Evolutionary conservation across 2,888 invertebrate genomes (phyloP).

Genomic region (Troglohyphantes excavatus): DNA sequence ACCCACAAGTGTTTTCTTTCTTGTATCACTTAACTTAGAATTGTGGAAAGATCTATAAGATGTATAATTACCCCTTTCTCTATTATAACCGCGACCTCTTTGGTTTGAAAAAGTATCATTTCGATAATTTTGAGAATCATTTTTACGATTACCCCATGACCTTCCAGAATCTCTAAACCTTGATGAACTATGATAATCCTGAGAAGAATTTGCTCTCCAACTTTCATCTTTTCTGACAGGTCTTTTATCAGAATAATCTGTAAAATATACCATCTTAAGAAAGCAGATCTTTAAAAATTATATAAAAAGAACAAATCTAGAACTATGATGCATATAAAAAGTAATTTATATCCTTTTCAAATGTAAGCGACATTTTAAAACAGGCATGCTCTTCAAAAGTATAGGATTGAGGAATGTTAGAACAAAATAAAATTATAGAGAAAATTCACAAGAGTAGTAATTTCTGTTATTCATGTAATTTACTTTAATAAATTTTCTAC

Average conservation of each 20-base stretch:
- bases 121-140: neutral
- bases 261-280: neutral
- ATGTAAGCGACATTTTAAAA: too few relatives aligned
- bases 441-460: too few relatives aligned
- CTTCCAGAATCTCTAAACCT: constrained; percentile 5
- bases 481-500: too few relatives aligned
- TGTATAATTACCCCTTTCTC: neutral
- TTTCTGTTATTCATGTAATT: too few relatives aligned
- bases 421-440: too few relatives aligned
- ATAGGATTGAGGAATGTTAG: too few relatives aligned
- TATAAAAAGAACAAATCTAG: too few relatives aligned
- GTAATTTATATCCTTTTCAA: too few relatives aligned
- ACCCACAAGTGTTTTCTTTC: neutral
- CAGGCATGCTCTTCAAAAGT: too few relatives aligned
- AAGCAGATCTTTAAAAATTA: too few relatives aligned
- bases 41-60: neutral
- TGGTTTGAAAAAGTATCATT: neutral
- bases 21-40: constrained; percentile 1
- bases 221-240: constrained; percentile 4
- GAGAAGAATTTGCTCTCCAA: constrained; percentile 1
- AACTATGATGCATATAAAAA: too few relatives aligned
- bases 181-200: neutral
- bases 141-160: neutral
- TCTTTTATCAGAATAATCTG: constrained; percentile 22
- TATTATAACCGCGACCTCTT: neutral